phyloP scores from a whole-genome alignment of 2,888 invertebrate species.

The Nesidiocoris tenuis region DNA sequence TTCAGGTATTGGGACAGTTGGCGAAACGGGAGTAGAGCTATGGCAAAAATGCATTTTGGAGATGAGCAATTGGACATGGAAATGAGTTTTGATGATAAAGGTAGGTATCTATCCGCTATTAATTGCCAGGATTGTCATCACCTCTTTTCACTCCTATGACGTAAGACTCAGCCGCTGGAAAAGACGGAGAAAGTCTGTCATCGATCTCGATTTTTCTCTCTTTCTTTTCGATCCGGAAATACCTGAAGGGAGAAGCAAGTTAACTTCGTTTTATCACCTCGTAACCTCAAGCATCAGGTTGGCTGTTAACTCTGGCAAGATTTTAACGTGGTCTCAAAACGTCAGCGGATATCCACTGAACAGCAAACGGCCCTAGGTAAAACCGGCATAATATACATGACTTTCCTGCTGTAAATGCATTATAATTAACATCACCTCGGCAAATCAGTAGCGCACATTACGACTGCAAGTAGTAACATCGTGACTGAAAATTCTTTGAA shows the following conservation, averaged over 20 bases:
- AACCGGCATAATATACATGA: background rate
- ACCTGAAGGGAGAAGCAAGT: constrained; percentile 7
- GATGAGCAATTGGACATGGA: too few relatives aligned
- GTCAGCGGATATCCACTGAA: too few relatives aligned
- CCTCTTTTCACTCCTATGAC: constrained; percentile 26
- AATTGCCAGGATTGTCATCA: background rate
- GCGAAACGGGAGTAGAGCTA: constrained; percentile 29
- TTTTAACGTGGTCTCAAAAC: background rate
- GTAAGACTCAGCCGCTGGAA: constrained; percentile 15
- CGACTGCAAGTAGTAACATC: background rate
- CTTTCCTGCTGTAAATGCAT: background rate
- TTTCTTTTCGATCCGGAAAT: constrained; percentile 15
- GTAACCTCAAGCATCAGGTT: too few relatives aligned
- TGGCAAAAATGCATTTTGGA: background rate
- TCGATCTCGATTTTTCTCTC: constrained; percentile 12
- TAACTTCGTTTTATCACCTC: too few relatives aligned
- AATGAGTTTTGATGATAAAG: background rate
- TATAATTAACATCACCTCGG: background rate
- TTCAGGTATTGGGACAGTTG: constrained; percentile 22
- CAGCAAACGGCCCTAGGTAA: background rate
- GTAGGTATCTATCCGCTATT: background rate
- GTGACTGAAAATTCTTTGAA: background rate
- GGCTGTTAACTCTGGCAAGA: background rate
- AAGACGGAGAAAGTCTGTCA: background rate
- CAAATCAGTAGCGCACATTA: background rate